These are phyloP conservation scores for Trachelus troglodyta DNA, from an alignment of 2,888 invertebrate genomes.

Conservation along the genomic window DNA sequence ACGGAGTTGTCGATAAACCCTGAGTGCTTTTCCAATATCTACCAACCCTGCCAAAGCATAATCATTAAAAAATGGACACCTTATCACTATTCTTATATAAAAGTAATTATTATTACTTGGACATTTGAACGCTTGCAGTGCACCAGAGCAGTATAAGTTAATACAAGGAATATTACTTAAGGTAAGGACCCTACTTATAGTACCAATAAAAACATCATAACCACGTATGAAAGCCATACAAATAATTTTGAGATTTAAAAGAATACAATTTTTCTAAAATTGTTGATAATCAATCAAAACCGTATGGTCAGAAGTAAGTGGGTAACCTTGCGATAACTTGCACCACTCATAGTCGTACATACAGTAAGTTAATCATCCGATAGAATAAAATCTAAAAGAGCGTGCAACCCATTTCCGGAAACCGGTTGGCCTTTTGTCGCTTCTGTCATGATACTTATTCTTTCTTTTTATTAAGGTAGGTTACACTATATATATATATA, in stretches of 20 bases:
- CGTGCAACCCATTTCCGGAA: slow-evolving; percentile 43
- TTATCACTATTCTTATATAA: background rate
- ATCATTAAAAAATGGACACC: background rate
- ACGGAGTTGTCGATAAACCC: background rate
- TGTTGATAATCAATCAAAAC: background rate
- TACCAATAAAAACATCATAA: background rate
- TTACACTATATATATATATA: background rate
- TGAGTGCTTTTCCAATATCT: background rate
- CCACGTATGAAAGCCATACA: background rate
- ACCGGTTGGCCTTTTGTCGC: slow-evolving; percentile 33
- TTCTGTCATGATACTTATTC: background rate
- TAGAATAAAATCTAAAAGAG: background rate
- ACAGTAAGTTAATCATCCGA: background rate
- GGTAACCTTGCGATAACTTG: background rate
- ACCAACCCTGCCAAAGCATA: background rate
- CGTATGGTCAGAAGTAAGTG: background rate
- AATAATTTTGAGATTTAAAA: background rate
- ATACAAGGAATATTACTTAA: background rate
- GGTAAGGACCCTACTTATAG: background rate
- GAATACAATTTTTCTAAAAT: background rate
- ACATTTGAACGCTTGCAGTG: background rate
- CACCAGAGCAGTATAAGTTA: background rate
- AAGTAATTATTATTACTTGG: background rate
- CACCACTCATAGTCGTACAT: background rate
- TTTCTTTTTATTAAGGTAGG: background rate